phyloP scores from a whole-genome alignment of 2,888 invertebrate genomes.

The Clunio marinus region DNA sequence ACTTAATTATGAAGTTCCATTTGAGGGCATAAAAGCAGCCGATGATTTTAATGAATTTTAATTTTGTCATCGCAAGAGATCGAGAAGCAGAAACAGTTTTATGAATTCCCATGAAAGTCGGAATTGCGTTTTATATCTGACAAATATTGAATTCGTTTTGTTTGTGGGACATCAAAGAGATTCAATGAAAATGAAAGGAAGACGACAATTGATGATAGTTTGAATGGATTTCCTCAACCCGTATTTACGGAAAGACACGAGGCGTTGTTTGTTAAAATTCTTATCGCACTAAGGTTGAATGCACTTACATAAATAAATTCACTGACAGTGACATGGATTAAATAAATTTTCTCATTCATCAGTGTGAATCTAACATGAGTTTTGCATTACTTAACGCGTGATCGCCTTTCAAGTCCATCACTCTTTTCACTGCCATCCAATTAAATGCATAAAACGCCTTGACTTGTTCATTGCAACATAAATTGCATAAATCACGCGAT shows the following conservation, averaged over 20 bases:
- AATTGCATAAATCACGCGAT: constrained; percentile 28
- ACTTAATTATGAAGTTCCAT: background rate
- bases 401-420: background rate
- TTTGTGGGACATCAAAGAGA: background rate
- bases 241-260: background rate
- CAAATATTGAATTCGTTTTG: background rate
- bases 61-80: constrained; percentile 5
- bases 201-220: constrained; percentile 29
- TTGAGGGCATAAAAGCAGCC: background rate
- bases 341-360: no score
- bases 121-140: constrained; percentile 22
- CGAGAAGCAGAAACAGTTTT: background rate
- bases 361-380: no score
- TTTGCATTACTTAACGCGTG: background rate
- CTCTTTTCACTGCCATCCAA: background rate
- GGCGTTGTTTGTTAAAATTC: no score
- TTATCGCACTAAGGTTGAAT: no score
- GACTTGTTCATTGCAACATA: background rate
- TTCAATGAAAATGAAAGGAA: constrained; percentile 26
- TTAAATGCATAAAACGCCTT: background rate
- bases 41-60: constrained; percentile 21
- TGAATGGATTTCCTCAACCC: constrained; percentile 5
- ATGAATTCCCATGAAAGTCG: constrained; percentile 13
- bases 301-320: no score
- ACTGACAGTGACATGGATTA: no score